Evolutionary conservation across 1,140 invertebrate genomes (phyloP).

Genomic region (Gerris buenoi): DNA sequence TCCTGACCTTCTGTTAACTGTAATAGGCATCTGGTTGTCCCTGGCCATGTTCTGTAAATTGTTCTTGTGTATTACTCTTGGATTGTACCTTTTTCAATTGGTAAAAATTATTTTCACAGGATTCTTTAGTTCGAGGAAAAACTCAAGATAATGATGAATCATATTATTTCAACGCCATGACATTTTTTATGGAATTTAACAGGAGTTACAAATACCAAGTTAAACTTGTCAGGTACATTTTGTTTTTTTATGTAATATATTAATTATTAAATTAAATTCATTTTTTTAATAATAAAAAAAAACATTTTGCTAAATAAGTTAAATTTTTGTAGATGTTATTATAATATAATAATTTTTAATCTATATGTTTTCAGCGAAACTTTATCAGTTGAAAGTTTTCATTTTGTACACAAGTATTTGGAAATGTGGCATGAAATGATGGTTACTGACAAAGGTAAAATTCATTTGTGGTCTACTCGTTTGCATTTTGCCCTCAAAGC

Average conservation of each 20-base stretch:
- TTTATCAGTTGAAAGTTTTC: conserved; percentile 74
- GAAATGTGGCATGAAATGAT: conserved; percentile 82
- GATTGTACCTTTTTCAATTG: not conserved
- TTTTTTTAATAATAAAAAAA: too few species aligned
- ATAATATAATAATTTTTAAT: too few species aligned
- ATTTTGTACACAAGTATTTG: conserved; percentile 83
- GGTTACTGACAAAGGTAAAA: conserved; percentile 70
- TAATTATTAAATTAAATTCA: too few species aligned
- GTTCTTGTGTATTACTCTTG: too few species aligned
- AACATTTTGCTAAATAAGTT: too few species aligned
- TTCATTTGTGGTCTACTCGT: conserved; percentile 61
- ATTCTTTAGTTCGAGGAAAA: conserved; percentile 42
- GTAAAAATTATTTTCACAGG: conserved; percentile 20
- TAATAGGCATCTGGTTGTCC: too few species aligned
- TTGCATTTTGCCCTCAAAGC: conserved; percentile 63
- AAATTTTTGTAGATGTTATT: too few species aligned
- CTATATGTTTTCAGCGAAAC: conserved; percentile 62
- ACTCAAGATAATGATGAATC: conserved; percentile 66
- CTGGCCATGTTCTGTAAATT: too few species aligned
- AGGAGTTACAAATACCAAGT: conserved; percentile 67
- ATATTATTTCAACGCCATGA: conserved; percentile 84
- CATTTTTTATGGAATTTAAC: conserved; percentile 97
- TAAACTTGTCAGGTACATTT: conserved; percentile 66
- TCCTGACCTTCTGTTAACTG: too few species aligned
- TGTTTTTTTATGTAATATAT: conserved; percentile 8